Percentiles rank a stretch among this genome's conserved stretches.
These are phyloP conservation scores for Danio albolineatus DNA, from an alignment of 2,797 vertebrate species.

Conservation along the genomic window DNA sequence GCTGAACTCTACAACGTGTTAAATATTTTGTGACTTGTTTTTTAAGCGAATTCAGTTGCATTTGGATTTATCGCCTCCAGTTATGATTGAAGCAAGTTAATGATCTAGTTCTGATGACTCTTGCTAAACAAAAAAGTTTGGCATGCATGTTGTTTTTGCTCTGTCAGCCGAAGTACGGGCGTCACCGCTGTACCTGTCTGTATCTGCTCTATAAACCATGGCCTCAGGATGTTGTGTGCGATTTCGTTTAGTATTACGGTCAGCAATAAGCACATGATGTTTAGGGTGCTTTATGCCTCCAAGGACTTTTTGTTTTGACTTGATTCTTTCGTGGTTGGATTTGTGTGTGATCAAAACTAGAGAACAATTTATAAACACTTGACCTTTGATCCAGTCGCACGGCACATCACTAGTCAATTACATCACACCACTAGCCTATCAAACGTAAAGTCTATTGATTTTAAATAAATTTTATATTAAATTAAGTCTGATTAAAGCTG, in stretches of 20 bases:
- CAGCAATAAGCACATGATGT: too few species aligned
- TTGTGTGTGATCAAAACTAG: too few species aligned
- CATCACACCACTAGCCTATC: too few species aligned
- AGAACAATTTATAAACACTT: too few species aligned
- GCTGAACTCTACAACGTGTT: neutral
- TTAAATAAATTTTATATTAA: too few species aligned
- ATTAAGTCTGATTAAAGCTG: too few species aligned
- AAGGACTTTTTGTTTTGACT: too few species aligned
- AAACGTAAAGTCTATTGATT: too few species aligned
- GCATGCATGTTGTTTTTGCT: neutral
- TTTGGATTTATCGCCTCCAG: neutral
- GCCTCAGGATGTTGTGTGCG: neutral
- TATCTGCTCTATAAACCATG: neutral
- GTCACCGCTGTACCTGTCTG: constrained; percentile 6
- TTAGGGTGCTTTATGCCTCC: too few species aligned
- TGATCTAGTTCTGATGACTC: neutral
- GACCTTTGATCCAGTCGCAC: too few species aligned
- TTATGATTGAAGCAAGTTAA: neutral
- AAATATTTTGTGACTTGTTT: neutral
- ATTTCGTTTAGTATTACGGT: neutral
- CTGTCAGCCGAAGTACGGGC: neutral
- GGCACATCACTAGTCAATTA: too few species aligned
- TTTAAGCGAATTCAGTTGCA: neutral
- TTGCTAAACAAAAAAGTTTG: neutral
- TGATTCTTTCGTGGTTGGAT: too few species aligned